Conservation (phyloP, 2,797 vertebrate genomes). For the Streptopelia turtur region DNA sequence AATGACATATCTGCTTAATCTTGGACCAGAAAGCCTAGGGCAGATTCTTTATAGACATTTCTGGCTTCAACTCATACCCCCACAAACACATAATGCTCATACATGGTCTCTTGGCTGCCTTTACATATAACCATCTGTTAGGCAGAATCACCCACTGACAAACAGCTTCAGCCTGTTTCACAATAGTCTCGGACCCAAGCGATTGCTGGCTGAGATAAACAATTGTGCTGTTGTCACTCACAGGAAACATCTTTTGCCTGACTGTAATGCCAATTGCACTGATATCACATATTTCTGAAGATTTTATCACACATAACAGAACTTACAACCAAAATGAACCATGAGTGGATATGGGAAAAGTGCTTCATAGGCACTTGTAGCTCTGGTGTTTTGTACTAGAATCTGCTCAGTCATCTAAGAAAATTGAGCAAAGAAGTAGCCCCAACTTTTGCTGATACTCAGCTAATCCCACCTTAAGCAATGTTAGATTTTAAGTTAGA, state of each 20-base stretch:
- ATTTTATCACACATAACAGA: constrained; percentile 42
- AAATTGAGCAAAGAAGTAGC: not conserved
- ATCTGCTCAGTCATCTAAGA: not conserved
- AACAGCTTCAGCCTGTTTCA: constrained; percentile 39
- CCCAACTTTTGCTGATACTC: not conserved
- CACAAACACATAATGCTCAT: constrained; percentile 14
- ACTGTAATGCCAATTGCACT: not conserved
- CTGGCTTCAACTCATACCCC: constrained; percentile 23
- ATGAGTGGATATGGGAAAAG: not conserved
- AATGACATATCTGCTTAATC: constrained; percentile 63
- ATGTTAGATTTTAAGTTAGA: not conserved
- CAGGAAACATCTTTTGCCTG: constrained; percentile 57
- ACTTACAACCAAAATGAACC: not conserved
- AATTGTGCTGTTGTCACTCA: not conserved
- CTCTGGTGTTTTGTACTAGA: not conserved
- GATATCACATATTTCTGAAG: constrained; percentile 31
- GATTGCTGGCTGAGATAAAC: not conserved
- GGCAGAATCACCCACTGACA: not conserved
- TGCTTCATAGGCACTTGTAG: not conserved
- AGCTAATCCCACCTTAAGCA: not conserved
- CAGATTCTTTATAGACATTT: constrained; percentile 54
- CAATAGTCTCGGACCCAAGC: not conserved
- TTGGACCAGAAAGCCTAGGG: constrained; percentile 41
- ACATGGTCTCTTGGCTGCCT: constrained; percentile 29
- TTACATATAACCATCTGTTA: constrained; percentile 41